Base-by-base conservation (phyloP, 2,888 invertebrate species). In the Drosophila birchii region DNA sequence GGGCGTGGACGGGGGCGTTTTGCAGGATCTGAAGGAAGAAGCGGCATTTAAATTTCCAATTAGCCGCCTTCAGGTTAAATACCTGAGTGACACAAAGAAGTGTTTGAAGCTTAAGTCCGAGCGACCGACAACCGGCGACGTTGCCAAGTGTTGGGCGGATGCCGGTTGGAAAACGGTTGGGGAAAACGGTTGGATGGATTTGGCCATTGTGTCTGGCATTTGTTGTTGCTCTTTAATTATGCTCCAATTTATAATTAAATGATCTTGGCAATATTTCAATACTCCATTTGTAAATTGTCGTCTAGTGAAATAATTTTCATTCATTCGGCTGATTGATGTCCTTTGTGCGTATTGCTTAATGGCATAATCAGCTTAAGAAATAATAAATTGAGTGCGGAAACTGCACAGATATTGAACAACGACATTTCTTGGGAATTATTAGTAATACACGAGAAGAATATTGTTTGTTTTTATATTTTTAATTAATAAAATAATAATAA, bases 21-120 rank as follows among this genome's bases (percentile, higher is more conserved):
- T 20, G 66, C 49, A 43, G 36, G 45, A 67, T 53, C 67, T 44
- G 34, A 44, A 36, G 47, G 64, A 66, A 39, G 38, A n/a, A 18
- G 63, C 38, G 56, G 51, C 57, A 78, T 81, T 78, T 81, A 56
- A 67, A 67, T 67, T 76, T 61, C 76, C 71, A 79, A 78, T 78
- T 76, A 68, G 68, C 55, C 51, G 39, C 69, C 70, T 68, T 36
- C 67, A 47, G 67, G 47, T 69, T 69, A 67, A 69, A 68, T 68
- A 69, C 68, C 68, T 41, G 70, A 68, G 56, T 70, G 67, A 49
- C 67, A 68, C 67, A 68, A 68, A 69, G 67, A 69, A 68, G 70
- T 69, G 69, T 69, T 68, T 41, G 55, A 68, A 69, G 68, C 70
- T 70, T 56, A 67, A 47, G 54, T 55, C 69, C 29, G 32, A 41